phyloP scores from a whole-genome alignment of 2,797 vertebrate genomes.

The Acanthurus tractus region DNA sequence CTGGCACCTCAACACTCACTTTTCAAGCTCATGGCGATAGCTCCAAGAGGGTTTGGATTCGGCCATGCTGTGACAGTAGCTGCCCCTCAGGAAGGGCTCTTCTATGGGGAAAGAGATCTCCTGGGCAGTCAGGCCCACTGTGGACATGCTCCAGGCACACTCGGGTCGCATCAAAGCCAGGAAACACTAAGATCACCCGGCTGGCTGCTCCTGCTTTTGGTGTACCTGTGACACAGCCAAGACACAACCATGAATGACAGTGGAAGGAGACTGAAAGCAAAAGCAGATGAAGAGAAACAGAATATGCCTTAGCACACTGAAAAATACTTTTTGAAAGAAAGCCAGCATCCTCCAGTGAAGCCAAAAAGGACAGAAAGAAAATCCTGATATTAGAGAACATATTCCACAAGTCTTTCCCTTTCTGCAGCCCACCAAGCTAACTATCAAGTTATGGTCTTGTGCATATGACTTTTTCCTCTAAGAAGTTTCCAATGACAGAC shows the following conservation, averaged over 20 bases:
- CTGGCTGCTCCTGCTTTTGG: constrained; percentile 73
- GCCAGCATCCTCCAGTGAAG: constrained; percentile 58
- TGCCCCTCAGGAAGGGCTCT: constrained; percentile 88
- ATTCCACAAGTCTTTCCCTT: neutral
- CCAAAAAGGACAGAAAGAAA: constrained; percentile 13
- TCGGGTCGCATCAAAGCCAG: constrained; percentile 84
- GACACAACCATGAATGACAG: constrained; percentile 49
- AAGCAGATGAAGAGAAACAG: constrained; percentile 44
- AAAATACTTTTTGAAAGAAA: constrained; percentile 23
- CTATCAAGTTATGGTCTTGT: constrained; percentile 69
- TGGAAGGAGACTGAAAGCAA: constrained; percentile 39
- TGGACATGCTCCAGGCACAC: constrained; percentile 91
- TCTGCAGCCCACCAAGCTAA: constrained; percentile 3
- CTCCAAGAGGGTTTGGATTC: constrained; percentile 90
- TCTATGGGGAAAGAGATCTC: constrained; percentile 92
- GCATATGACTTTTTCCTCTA: constrained; percentile 60
- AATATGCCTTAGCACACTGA: constrained; percentile 30
- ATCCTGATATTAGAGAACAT: constrained; percentile 16
- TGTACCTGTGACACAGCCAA: constrained; percentile 83
- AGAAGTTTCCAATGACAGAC: constrained; percentile 62
- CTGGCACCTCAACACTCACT: constrained; percentile 85
- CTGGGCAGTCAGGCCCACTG: constrained; percentile 93
- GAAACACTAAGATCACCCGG: constrained; percentile 82
- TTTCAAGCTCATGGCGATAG: constrained; percentile 84
- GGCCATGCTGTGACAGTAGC: constrained; percentile 90